phyloP scores from a whole-genome alignment of 2,888 invertebrate genomes.

The Baronia brevicornis region DNA sequence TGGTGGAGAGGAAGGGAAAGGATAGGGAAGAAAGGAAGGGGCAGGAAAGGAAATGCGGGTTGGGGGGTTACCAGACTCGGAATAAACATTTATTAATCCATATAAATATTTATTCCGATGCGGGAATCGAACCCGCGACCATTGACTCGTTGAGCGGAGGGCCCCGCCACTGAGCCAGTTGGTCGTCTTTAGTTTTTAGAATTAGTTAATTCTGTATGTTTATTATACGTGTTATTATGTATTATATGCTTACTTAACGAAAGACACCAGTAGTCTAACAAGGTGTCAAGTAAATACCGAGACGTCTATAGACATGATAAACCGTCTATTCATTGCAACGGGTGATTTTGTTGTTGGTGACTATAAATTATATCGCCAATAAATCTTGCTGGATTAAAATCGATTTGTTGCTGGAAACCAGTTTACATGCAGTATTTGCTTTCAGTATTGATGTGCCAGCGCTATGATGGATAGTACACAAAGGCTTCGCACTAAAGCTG shows the following conservation, averaged over 20 bases:
- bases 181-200: too few relatives aligned
- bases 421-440: constrained; percentile 49
- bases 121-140: too few relatives aligned
- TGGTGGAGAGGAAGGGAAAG: too few relatives aligned
- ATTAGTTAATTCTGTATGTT: too few relatives aligned
- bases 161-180: too few relatives aligned
- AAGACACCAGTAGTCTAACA: constrained; percentile 10
- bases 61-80: too few relatives aligned
- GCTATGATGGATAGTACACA: constrained; percentile 45
- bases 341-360: constrained; percentile 17
- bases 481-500: constrained; percentile 24
- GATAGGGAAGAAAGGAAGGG: too few relatives aligned
- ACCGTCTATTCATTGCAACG: constrained; percentile 16
- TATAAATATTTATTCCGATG: too few relatives aligned
- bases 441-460: constrained; percentile 52
- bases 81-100: too few relatives aligned
- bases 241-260: constrained; percentile 7
- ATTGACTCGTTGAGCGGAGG: too few relatives aligned
- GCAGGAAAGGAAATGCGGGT: too few relatives aligned
- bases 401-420: constrained; percentile 44
- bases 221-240: too few relatives aligned
- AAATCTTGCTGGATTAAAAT: constrained; percentile 49
- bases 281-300: constrained; percentile 8
- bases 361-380: constrained; percentile 44
- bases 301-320: constrained; percentile 7